Percentiles rank a stretch among this genome's conserved stretches.
Evolutionary conservation across 2,113 vertebrate species (phyloP).

Genomic region (Alexandromys fortis): DNA sequence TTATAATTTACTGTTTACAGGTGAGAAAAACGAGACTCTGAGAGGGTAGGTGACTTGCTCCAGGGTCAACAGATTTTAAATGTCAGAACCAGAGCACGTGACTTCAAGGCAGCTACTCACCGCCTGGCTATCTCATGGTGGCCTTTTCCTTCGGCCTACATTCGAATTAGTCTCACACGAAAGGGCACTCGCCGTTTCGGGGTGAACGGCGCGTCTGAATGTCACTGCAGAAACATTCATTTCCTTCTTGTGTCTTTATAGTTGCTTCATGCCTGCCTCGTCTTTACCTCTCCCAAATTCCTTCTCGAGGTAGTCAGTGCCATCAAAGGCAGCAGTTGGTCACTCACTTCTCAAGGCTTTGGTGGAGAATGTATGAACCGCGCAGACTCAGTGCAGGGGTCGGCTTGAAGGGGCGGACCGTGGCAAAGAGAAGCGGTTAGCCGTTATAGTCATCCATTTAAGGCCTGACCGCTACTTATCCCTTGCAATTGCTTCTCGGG

Average conservation of each 20-base stretch:
- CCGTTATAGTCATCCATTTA: constrained; percentile 38
- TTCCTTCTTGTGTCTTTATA: background rate
- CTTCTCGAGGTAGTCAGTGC: background rate
- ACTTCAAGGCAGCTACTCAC: constrained; percentile 11
- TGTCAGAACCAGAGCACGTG: constrained; percentile 18
- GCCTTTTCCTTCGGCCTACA: constrained; percentile 27
- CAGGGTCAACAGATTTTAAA: constrained; percentile 43
- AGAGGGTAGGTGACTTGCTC: constrained; percentile 7
- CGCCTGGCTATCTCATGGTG: background rate
- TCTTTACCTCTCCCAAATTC: constrained; percentile 36
- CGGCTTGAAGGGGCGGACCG: background rate
- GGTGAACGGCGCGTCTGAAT: constrained; percentile 27
- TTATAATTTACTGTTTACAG: background rate
- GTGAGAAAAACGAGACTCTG: background rate
- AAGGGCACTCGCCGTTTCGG: constrained; percentile 50
- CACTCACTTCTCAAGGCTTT: constrained; percentile 35
- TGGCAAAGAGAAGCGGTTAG: constrained; percentile 24
- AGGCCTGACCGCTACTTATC: constrained; percentile 6
- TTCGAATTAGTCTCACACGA: constrained; percentile 49
- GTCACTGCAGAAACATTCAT: background rate
- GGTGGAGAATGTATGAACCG: background rate
- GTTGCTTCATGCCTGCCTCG: background rate
- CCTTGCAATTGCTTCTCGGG: constrained; percentile 33
- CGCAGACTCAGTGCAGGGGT: background rate
- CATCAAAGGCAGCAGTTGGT: background rate